Conservation (phyloP, 2,888 invertebrate species). For the Pyrgus malvae region DNA sequence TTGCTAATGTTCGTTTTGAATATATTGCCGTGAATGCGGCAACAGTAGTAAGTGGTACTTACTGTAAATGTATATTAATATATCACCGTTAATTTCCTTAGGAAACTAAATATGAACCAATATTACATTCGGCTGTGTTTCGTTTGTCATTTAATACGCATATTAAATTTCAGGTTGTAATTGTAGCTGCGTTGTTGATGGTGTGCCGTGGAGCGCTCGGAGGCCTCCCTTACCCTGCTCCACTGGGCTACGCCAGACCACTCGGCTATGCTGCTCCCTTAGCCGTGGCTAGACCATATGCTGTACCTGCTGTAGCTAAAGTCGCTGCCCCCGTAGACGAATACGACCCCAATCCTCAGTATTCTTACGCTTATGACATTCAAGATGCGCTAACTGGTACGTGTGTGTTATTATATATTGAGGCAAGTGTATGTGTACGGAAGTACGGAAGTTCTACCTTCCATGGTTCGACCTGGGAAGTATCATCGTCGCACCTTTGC, state of each 20-base stretch:
- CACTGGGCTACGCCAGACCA: slow-evolving; percentile 55
- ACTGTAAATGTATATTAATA: no score
- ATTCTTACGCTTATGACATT: slow-evolving; percentile 86
- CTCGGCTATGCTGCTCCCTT: slow-evolving; percentile 47
- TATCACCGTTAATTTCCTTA: no score
- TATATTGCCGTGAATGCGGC: no score
- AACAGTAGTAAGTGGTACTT: no score
- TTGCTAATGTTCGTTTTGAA: no score
- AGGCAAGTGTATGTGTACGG: no score
- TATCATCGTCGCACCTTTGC: no score
- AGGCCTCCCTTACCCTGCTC: slow-evolving; percentile 45
- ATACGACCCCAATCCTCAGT: slow-evolving; percentile 84
- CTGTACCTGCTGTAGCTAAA: slow-evolving; percentile 55
- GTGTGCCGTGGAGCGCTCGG: slow-evolving; percentile 53
- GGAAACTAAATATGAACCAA: no score
- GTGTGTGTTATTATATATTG: slow-evolving; percentile 33
- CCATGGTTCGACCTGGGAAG: no score
- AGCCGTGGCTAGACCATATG: slow-evolving; percentile 56
- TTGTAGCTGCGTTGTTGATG: slow-evolving; percentile 57
- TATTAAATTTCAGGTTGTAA: slow-evolving; percentile 48
- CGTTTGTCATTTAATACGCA: background rate
- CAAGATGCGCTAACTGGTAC: slow-evolving; percentile 85
- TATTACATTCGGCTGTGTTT: no score
- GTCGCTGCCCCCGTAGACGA: slow-evolving; percentile 75
- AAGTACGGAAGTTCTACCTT: no score